A percentile compares a stretch with the other conserved stretches of the same genome.
Evolutionary conservation across 1,140 invertebrate species (phyloP).

Genomic region (Trichoplusia ni): DNA sequence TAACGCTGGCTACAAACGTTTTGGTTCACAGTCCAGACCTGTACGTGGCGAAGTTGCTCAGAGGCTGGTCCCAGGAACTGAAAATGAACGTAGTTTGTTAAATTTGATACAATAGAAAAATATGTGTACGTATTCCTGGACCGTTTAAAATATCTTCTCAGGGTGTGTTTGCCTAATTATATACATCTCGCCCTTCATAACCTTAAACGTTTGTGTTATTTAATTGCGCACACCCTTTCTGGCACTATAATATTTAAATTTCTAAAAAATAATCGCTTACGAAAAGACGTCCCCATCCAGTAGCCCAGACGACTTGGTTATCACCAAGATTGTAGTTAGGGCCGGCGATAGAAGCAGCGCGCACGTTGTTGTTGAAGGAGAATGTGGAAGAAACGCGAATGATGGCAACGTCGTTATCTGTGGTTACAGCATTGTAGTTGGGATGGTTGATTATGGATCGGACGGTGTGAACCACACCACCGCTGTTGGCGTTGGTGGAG

Average conservation of each 20-base stretch:
- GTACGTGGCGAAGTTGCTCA: conserved; percentile 57
- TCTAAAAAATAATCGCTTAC: conserved; percentile 38
- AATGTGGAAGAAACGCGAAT: not conserved
- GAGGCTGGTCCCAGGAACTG: conserved; percentile 37
- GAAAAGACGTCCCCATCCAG: conserved; percentile 54
- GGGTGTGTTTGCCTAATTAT: too few species aligned
- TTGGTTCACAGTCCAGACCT: conserved; percentile 57
- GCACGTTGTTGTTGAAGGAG: not conserved
- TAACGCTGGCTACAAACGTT: conserved; percentile 47
- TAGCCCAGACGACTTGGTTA: conserved; percentile 46
- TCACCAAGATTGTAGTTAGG: too few species aligned
- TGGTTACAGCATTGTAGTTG: not conserved
- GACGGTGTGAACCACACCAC: conserved; percentile 26
- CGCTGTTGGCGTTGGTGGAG: conserved; percentile 29
- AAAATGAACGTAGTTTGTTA: conserved; percentile 36
- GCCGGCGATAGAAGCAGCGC: conserved; percentile 23
- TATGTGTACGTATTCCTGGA: too few species aligned
- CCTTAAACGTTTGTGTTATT: too few species aligned
- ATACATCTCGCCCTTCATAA: too few species aligned
- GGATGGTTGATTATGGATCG: conserved; percentile 36
- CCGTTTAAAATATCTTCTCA: not conserved
- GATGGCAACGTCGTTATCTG: conserved; percentile 80
- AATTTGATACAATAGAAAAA: too few species aligned
- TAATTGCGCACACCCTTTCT: too few species aligned
- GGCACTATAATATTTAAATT: not conserved